Conservation (phyloP, 2,797 vertebrate genomes). For the Callimico goeldii region DNA sequence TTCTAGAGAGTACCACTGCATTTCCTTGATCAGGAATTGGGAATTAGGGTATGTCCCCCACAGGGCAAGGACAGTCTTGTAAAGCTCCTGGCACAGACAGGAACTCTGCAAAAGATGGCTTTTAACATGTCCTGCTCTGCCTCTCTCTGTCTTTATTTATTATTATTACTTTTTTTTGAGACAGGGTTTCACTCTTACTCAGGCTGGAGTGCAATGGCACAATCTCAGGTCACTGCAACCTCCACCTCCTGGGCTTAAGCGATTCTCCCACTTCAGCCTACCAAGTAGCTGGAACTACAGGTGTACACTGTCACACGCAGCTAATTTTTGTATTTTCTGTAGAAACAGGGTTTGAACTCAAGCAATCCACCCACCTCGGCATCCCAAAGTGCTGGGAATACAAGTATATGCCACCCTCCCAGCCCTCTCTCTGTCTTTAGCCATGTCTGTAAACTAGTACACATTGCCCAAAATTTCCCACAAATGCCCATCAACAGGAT, state of each 20-base stretch:
- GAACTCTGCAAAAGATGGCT: neutral
- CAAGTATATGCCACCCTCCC: neutral
- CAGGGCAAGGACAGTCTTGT: rapidly evolving
- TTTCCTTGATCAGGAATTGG: neutral
- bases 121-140: neutral
- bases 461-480: neutral
- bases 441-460: neutral
- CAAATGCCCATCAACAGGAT: neutral
- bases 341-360: neutral
- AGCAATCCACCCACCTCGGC: neutral
- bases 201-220: neutral
- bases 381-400: neutral
- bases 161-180: neutral
- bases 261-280: neutral
- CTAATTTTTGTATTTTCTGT: neutral
- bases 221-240: neutral
- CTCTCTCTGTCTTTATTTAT: neutral
- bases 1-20: neutral
- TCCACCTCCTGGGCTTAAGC: neutral
- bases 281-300: neutral
- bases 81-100: neutral
- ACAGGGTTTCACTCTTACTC: neutral
- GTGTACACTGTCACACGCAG: neutral
- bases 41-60: neutral
- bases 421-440: no score